Evolutionary conservation across 2,113 vertebrate genomes (phyloP).

Genomic region (Tauraco erythrolophus): DNA sequence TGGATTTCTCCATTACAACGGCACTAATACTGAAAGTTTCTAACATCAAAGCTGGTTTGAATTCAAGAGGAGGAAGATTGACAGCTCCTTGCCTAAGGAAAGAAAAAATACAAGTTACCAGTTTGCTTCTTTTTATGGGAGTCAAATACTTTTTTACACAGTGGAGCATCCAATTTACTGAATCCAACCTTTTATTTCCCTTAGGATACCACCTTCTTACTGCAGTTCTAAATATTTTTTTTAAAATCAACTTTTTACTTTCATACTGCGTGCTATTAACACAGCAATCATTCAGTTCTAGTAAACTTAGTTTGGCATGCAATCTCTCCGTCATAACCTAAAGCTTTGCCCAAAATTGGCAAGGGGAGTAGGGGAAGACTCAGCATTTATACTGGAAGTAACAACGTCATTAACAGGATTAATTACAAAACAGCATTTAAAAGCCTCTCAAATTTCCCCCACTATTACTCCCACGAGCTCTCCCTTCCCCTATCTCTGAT

Average conservation of each 20-base stretch:
- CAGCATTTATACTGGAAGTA: background rate
- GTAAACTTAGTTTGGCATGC: background rate
- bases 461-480: background rate
- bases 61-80: constrained; percentile 91
- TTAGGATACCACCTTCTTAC: background rate
- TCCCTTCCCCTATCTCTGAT: background rate
- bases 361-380: background rate
- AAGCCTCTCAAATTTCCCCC: background rate
- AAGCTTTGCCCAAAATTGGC: background rate
- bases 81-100: constrained; percentile 88
- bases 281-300: background rate
- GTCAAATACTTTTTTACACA: background rate
- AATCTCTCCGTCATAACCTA: background rate
- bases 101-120: background rate
- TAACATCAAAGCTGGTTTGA: constrained; percentile 95
- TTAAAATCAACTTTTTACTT: background rate
- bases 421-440: background rate
- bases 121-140: background rate
- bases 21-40: constrained; percentile 96
- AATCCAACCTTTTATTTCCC: background rate
- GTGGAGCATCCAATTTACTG: background rate
- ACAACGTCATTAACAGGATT: background rate
- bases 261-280: background rate
- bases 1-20: constrained; percentile 94
- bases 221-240: background rate